Percentiles rank a stretch among this genome's conserved stretches.
Evolutionary conservation across 2,113 vertebrate species (phyloP).

Genomic region (Erinaceus europaeus): DNA sequence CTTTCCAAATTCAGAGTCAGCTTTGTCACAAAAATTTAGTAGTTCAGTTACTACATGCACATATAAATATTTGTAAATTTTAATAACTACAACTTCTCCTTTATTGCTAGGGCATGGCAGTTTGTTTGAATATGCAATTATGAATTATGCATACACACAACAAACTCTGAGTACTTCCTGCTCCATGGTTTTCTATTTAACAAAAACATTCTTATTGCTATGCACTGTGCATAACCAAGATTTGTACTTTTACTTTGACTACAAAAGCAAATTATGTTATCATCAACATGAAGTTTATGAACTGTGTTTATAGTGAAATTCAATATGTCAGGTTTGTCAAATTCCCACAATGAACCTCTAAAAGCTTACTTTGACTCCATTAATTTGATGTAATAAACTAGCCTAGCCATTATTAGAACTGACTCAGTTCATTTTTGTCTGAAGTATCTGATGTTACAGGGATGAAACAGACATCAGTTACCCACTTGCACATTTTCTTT

Average conservation of each 20-base stretch:
- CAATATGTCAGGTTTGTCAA: constrained; percentile 39
- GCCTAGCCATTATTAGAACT: background rate
- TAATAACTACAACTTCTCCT: constrained; percentile 17
- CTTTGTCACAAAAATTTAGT: background rate
- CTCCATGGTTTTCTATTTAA: background rate
- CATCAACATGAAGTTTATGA: constrained; percentile 36
- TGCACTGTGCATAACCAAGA: background rate
- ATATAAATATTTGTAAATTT: constrained; percentile 2
- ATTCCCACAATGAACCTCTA: background rate
- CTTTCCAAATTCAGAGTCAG: background rate
- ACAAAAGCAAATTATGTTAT: constrained; percentile 17
- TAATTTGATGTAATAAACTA: background rate
- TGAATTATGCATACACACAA: background rate
- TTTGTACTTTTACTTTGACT: background rate
- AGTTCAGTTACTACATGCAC: background rate
- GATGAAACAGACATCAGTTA: background rate
- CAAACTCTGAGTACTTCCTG: constrained; percentile 6
- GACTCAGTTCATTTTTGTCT: background rate
- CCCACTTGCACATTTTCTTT: background rate
- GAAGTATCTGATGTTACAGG: background rate
- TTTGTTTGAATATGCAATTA: background rate
- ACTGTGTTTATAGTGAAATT: background rate
- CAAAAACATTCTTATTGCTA: background rate
- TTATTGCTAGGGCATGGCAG: background rate
- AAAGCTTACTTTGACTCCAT: constrained; percentile 10